Evolutionary conservation across 2,797 vertebrate genomes (phyloP).

Genomic region (Graptemys geographica): DNA sequence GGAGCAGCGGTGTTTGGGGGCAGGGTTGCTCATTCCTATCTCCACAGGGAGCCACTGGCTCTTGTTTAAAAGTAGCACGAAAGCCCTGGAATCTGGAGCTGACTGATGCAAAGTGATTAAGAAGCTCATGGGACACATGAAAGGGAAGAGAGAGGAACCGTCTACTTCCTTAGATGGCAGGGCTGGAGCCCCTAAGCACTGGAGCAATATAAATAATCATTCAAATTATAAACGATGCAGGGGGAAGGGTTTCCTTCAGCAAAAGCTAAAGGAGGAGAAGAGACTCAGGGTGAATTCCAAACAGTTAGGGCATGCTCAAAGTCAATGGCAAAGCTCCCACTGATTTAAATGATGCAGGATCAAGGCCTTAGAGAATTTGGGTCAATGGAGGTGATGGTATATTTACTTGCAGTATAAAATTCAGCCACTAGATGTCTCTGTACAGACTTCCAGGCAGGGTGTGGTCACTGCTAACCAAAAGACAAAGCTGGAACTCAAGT

Average conservation of each 20-base stretch:
- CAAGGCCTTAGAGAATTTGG: not conserved
- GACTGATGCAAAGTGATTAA: no score
- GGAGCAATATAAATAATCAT: no score
- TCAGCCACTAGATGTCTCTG: not conserved
- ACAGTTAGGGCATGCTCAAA: not conserved
- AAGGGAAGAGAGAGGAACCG: no score
- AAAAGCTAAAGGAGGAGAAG: not conserved
- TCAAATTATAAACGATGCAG: no score
- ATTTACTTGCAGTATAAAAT: not conserved
- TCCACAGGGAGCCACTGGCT: not conserved
- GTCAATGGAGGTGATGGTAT: not conserved
- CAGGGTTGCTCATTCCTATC: not conserved
- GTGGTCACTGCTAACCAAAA: not conserved
- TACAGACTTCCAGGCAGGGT: not conserved
- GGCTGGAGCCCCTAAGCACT: no score
- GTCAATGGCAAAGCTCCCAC: not conserved
- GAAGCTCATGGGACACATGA: no score
- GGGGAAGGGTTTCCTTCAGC: not conserved
- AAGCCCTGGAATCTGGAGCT: no score
- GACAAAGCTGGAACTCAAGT: not conserved
- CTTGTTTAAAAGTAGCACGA: not conserved
- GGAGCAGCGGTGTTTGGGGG: not conserved
- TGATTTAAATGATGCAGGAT: not conserved
- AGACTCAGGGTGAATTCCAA: not conserved
- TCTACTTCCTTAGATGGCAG: no score